Conservation (phyloP, 2,113 vertebrate species). For the Hippocampus abdominalis region DNA sequence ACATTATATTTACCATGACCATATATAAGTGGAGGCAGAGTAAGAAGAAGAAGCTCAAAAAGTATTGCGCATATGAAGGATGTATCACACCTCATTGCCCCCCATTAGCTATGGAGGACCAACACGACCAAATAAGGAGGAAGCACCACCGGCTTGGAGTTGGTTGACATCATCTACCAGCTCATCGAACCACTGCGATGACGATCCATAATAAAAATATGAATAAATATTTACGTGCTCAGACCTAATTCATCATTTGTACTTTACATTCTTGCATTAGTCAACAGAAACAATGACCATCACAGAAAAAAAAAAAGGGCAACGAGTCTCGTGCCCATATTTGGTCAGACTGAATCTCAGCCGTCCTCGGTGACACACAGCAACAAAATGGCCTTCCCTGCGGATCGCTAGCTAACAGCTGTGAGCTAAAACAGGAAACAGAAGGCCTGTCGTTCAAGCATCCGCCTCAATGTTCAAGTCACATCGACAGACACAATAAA, state of each 20-base stretch:
- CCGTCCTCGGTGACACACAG: conserved; percentile 1
- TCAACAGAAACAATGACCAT: not conserved
- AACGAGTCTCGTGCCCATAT: conserved; percentile 38
- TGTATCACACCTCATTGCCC: not conserved
- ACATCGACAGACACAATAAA: not conserved
- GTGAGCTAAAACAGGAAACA: conserved; percentile 10
- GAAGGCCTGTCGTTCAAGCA: not conserved
- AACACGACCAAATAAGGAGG: conserved; percentile 17
- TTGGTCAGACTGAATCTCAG: conserved; percentile 44
- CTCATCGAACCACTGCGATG: not conserved
- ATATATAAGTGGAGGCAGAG: not conserved
- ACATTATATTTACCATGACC: not conserved
- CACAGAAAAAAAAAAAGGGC: not conserved
- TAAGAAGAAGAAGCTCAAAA: too few relatives aligned
- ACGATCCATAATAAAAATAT: not conserved
- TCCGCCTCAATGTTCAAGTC: not conserved
- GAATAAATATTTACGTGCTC: not conserved
- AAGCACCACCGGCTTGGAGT: not conserved
- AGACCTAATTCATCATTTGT: not conserved
- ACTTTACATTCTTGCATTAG: not conserved
- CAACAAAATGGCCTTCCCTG: not conserved
- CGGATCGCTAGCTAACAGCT: conserved; percentile 12
- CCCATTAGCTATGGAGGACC: not conserved
- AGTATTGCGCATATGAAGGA: not conserved
- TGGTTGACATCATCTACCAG: conserved; percentile 2